Evolutionary conservation across 2,888 invertebrate species (phyloP).

Genomic region (Rugalucina vietnamica): DNA sequence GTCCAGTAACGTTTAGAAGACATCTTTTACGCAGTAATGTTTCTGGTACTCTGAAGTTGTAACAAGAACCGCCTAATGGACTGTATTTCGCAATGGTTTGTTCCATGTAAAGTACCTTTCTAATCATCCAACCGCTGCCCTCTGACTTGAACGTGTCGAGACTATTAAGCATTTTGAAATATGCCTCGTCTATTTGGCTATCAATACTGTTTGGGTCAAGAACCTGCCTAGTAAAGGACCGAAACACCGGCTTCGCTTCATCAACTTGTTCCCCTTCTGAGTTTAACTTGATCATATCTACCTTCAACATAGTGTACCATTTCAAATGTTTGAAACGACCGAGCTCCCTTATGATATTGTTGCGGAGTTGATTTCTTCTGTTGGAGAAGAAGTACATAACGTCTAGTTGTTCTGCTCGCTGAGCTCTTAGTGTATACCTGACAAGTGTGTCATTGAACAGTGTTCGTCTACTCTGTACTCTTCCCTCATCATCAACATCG

Average conservation of each 20-base stretch:
- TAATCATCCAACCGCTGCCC: background rate
- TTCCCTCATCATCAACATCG: background rate
- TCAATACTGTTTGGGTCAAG: background rate
- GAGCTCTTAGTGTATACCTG: background rate
- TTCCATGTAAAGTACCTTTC: background rate
- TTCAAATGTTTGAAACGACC: background rate
- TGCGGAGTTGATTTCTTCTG: background rate
- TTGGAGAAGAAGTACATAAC: constrained; percentile 6
- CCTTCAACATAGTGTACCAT: background rate
- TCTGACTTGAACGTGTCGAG: background rate
- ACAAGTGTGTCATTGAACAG: background rate
- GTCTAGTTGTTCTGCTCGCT: background rate
- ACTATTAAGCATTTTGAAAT: constrained; percentile 6
- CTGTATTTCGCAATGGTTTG: background rate
- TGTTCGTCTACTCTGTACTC: background rate
- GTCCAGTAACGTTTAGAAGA: background rate
- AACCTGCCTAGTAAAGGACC: background rate
- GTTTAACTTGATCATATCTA: background rate
- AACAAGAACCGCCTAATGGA: constrained; percentile 1
- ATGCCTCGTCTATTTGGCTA: background rate
- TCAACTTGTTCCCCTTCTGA: background rate
- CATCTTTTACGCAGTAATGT: background rate
- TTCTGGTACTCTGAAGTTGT: background rate
- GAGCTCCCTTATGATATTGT: background rate
- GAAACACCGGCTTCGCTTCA: background rate